These are phyloP conservation scores for Erythrolamprus reginae DNA, from an alignment of 2,113 vertebrate genomes.

Conservation along the genomic window DNA sequence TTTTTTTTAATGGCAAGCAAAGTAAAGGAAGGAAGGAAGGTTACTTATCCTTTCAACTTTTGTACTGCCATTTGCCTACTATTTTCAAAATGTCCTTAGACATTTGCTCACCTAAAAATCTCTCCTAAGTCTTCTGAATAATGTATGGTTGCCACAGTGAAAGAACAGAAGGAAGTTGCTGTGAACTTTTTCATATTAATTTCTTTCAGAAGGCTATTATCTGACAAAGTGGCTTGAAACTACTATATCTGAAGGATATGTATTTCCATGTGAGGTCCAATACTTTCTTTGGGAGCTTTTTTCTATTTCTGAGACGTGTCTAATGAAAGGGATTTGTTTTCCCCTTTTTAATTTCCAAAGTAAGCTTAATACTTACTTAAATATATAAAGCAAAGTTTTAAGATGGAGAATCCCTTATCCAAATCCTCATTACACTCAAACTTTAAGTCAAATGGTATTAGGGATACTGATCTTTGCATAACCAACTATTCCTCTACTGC, in stretches of 20 bases:
- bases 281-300: not conserved
- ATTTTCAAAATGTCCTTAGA: not conserved
- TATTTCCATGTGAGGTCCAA: not conserved
- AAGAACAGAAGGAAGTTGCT: not conserved
- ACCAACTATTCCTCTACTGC: not conserved
- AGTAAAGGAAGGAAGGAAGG: not conserved
- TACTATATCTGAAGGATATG: not conserved
- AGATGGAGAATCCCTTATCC: not conserved
- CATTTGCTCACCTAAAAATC: not conserved
- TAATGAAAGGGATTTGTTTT: not conserved
- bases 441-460: not conserved
- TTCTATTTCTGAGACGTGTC: not conserved
- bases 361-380: not conserved
- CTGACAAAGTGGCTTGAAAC: not conserved
- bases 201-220: not conserved
- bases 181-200: not conserved
- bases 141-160: not conserved
- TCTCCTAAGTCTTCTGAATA: not conserved
- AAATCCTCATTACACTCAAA: not conserved
- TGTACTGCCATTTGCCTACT: not conserved
- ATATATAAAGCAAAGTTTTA: not conserved
- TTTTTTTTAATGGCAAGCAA: not conserved
- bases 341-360: not conserved
- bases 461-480: not conserved
- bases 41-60: not conserved